Percentiles rank a stretch among this genome's conserved stretches.
Evolutionary conservation across 1,140 invertebrate genomes (phyloP).

Genomic region (Pseudomyrmex flavicornis): DNA sequence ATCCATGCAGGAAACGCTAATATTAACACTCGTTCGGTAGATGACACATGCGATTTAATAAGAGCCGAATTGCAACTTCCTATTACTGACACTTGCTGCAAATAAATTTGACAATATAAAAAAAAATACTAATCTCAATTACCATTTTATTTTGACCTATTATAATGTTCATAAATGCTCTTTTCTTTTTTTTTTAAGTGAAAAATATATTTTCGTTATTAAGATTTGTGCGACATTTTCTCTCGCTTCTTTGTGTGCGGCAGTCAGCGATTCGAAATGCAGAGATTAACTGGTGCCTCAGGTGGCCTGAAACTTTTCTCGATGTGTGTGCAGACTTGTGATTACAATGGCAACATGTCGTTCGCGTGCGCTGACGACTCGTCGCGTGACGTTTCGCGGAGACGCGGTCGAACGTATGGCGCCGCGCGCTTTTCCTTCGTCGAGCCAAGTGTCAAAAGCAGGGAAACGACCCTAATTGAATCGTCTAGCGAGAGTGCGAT

Average conservation of each 20-base stretch:
- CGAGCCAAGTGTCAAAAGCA: constrained; percentile 63
- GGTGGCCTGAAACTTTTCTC: constrained; percentile 46
- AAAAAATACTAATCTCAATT: not conserved
- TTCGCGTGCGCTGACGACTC: constrained; percentile 32
- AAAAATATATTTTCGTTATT: not conserved
- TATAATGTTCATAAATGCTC: not conserved
- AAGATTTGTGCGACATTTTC: constrained; percentile 31
- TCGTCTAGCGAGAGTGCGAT: constrained; percentile 54
- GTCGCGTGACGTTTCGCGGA: constrained; percentile 39
- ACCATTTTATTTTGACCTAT: not conserved
- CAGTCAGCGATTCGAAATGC: constrained; percentile 24
- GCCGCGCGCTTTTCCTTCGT: constrained; percentile 48
- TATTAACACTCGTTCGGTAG: constrained; percentile 54
- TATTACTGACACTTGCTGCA: constrained; percentile 13
- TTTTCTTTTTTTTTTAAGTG: not conserved
- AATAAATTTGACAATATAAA: constrained; percentile 5
- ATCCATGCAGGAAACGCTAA: constrained; percentile 55
- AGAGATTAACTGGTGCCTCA: not conserved
- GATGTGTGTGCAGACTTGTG: constrained; percentile 36
- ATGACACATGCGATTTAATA: constrained; percentile 59
- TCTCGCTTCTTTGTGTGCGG: not conserved
- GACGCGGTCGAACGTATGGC: constrained; percentile 6
- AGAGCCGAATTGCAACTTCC: constrained; percentile 50
- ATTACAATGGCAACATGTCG: constrained; percentile 54
- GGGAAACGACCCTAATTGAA: constrained; percentile 63